Base-by-base conservation (phyloP, 2,888 invertebrate genomes). In the Meganola albula region DNA sequence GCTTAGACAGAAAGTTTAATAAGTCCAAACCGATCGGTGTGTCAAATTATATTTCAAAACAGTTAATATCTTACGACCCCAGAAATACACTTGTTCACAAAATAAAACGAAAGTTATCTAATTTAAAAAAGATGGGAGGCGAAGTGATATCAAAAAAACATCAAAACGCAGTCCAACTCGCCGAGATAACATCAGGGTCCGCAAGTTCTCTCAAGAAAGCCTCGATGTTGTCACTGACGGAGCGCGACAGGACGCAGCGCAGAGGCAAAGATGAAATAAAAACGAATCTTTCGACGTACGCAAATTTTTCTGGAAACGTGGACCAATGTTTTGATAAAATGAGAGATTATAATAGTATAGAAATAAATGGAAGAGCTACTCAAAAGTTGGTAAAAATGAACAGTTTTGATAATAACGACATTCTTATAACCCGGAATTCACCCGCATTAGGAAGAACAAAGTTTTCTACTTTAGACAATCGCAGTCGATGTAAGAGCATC, bases 241-340 rank as follows among this genome's bases (percentile, higher is more conserved):
- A n/a, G n/a, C n/a, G n/a, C n/a, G 86, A 82, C 62, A 85, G 79
- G 65, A 66, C 74, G 42, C 82, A 76, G 46, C 65, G 75, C 48
- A 72, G 77, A 62, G 63, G 70, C 33, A 82, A 83, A 63, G 74
- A 74, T 34, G 79, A 80, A 36, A 53, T 68, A 34, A 79, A 78
- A 64, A 74, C 68, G 47, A 77, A 71, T 45, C 53, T 61, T 29
- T 71, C 83, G 21, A 77, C 78, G 24, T 87, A 86, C 52, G 78
- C 80, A 27, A 86, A 85, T 55, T 86, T 82, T 60, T 80, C 86
- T 27, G 78, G 82, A 24, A 85, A 86, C 41, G 79, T 86, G 48
- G 87, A 87, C 62, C 82, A 83, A 63, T 82, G 83, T 63, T 80
- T 84, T 34, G 84, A 85, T 48, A 78, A 82, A 58, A 63, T 80